Base-by-base conservation (phyloP, 1,140 invertebrate genomes). In the Cylas formicarius region DNA sequence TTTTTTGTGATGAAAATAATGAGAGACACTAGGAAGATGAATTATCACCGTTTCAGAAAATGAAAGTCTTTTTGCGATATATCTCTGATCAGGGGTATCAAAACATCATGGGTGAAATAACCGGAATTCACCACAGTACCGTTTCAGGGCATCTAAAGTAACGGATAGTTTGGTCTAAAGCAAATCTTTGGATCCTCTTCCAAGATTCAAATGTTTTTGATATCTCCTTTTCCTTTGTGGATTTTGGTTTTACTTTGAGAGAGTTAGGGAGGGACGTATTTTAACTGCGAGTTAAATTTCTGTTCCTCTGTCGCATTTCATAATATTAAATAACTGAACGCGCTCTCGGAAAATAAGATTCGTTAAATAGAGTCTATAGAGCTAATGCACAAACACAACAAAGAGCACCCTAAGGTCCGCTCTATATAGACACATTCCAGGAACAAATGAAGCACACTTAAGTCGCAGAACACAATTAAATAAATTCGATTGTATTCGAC, bases 371-470 rank as follows among this genome's bases (percentile, higher is more conserved):
- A 29, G 41, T 16, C 18, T 36, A 50, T 50, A 40, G 41, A 41
- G 43, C 42, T 48, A 59, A 63, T 61, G 59, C 61, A 60, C 56
- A 57, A 48, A 62, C 59, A 63, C 61, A 63, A 43, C 55, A 58
- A 56, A 62, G 52, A 59, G 54, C 53, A 55, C 50, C 57, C 53
- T 62, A 62, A 56, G 44, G 44, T 51, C 50, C 44, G 48, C 48
- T 54, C 47, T 37, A 44, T 48, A n/a, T n/a, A n/a, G n/a, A n/a
- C n/a, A 52, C 63, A 66, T 66, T 66, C 63, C 63, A 60, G 61
- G 62, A 64, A 66, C 63, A 64, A 64, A 64, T 66, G 60, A 66
- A 66, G 62, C 63, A 66, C 63, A 66, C 45, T 55, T 52, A 65
- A 58, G 54, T 57, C 52, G 50, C 53, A 51, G 44, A 42, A 51